A percentile compares a stretch with the other conserved stretches of the same genome.
Conservation (phyloP, 2,797 vertebrate species). For the Columba guinea region DNA sequence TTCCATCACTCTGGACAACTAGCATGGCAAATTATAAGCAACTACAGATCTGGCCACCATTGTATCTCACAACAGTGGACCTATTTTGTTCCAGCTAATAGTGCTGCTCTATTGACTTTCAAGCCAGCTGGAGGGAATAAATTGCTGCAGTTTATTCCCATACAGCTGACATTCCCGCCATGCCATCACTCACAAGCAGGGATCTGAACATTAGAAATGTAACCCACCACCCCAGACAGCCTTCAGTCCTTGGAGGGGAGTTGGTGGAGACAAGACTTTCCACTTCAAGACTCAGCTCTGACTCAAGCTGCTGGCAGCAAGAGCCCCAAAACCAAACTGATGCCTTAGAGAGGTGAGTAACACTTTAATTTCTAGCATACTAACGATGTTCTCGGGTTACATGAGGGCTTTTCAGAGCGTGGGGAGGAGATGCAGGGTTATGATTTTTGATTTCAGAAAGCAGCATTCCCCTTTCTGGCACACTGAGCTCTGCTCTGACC, state of each 20-base stretch:
- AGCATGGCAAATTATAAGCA: not conserved
- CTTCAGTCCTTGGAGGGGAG: constrained; percentile 15
- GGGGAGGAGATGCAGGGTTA: not conserved
- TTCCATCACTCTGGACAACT: constrained; percentile 1
- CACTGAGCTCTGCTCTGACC: not conserved
- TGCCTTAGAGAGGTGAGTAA: constrained; percentile 55
- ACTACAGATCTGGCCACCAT: not conserved
- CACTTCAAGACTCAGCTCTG: not conserved
- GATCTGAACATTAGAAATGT: constrained; percentile 60
- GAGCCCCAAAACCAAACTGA: constrained; percentile 25
- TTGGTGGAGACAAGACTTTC: constrained; percentile 12
- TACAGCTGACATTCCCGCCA: constrained; percentile 71
- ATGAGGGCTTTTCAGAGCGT: not conserved
- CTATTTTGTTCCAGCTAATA: not conserved
- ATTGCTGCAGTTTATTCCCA: constrained; percentile 64
- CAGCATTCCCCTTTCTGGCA: not conserved
- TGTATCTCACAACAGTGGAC: not conserved
- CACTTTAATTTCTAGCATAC: constrained; percentile 9
- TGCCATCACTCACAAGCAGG: constrained; percentile 65
- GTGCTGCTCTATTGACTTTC: constrained; percentile 4
- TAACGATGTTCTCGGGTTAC: not conserved
- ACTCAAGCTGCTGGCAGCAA: constrained; percentile 4
- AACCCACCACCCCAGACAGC: constrained; percentile 53
- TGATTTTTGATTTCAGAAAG: not conserved
- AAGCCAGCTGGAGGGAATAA: constrained; percentile 37